Conservation (phyloP, 2,113 vertebrate species). For the Progne subis region DNA sequence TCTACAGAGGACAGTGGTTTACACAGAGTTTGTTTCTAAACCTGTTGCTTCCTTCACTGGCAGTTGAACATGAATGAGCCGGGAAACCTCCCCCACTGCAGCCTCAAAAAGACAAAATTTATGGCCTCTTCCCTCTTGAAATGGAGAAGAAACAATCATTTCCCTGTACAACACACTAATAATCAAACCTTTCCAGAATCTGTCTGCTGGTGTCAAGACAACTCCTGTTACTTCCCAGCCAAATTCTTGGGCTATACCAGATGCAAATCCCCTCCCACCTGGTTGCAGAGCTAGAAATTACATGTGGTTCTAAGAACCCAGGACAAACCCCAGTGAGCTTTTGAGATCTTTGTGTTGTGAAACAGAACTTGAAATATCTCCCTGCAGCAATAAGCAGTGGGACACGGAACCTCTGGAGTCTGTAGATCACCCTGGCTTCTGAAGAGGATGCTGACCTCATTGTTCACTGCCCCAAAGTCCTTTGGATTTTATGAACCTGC, state of each 20-base stretch:
- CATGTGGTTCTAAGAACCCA: neutral
- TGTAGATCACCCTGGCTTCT: neutral
- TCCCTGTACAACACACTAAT: neutral
- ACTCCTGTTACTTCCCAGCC: neutral
- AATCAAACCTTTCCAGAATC: neutral
- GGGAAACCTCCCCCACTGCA: neutral
- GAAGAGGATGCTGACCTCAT: neutral
- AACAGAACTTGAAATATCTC: neutral
- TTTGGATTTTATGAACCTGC: slow-evolving; percentile 57
- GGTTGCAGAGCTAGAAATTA: neutral
- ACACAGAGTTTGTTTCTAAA: neutral
- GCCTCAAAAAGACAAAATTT: neutral
- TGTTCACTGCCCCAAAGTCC: slow-evolving; percentile 55
- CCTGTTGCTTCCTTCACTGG: neutral
- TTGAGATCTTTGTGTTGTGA: neutral
- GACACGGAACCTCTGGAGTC: neutral
- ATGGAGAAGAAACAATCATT: neutral
- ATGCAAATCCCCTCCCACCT: neutral
- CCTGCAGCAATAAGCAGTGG: neutral
- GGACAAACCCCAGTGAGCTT: neutral
- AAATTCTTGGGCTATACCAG: neutral
- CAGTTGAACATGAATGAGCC: neutral
- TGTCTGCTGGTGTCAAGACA: neutral
- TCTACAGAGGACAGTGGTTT: neutral
- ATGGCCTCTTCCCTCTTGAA: neutral